phyloP scores from a whole-genome alignment of 1,140 invertebrate species.

The Aphelenchoides avenae region DNA sequence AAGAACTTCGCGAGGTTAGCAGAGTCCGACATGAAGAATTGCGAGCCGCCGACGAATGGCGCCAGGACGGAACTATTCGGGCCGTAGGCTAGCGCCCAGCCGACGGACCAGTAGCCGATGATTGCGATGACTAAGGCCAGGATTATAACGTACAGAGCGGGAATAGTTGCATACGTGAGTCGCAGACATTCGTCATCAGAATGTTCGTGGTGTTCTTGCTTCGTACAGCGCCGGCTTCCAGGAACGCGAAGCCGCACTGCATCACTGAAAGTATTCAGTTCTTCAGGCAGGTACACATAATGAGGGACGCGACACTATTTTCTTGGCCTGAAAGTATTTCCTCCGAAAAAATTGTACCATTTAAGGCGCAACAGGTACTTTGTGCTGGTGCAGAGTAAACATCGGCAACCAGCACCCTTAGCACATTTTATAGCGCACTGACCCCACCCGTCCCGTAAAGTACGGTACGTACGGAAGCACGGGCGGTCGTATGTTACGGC shows the following conservation, averaged over 20 bases:
- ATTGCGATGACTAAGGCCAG: conserved; percentile 63
- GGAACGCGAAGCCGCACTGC: conserved; percentile 66
- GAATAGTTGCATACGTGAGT: conserved; percentile 62
- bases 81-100: conserved; percentile 65
- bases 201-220: conserved; percentile 67
- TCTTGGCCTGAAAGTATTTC: too few species aligned
- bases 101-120: conserved; percentile 64
- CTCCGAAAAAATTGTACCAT: too few species aligned
- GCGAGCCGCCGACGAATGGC: conserved; percentile 31
- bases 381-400: too few species aligned
- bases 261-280: conserved; percentile 64
- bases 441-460: too few species aligned
- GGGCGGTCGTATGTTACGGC: too few species aligned
- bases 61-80: conserved; percentile 39
- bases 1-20: conserved; percentile 56
- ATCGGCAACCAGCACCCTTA: too few species aligned
- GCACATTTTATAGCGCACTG: too few species aligned
- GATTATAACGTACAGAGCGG: neutral
- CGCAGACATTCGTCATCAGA: conserved; percentile 66
- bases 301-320: too few species aligned
- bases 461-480: too few species aligned
- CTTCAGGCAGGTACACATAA: too few species aligned
- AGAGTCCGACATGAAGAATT: conserved; percentile 38
- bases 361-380: too few species aligned
- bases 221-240: conserved; percentile 65